Conservation (phyloP, 1,140 invertebrate genomes). For the Drosophila paulistorum region DNA sequence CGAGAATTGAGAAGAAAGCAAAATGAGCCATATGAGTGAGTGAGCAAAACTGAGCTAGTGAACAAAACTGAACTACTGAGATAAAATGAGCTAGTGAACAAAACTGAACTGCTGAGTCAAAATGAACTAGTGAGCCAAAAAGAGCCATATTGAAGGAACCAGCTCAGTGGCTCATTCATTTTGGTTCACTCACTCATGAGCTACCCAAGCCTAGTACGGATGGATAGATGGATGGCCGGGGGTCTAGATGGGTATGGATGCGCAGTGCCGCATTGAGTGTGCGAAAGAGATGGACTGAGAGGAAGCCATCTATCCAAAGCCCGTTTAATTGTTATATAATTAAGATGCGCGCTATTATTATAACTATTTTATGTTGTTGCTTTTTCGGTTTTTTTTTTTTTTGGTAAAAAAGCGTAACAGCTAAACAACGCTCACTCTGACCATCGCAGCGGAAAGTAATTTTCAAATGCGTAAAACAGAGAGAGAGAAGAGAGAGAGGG, state of each 20-base stretch:
- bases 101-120: too few species aligned
- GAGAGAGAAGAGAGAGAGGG: neutral
- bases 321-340: constrained; percentile 75
- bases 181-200: too few species aligned
- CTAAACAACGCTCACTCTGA: constrained; percentile 33
- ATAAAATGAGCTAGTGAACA: too few species aligned
- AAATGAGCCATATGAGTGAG: too few species aligned
- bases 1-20: too few species aligned
- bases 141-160: too few species aligned
- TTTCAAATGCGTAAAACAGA: constrained; percentile 36
- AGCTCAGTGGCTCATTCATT: too few species aligned
- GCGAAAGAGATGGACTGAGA: constrained; percentile 38
- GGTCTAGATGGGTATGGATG: constrained; percentile 1
- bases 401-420: constrained; percentile 74
- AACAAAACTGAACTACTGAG: too few species aligned
- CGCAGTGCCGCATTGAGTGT: constrained; percentile 3
- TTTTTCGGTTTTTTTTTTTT: constrained; percentile 23
- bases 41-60: too few species aligned
- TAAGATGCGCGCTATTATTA: constrained; percentile 78
- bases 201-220: too few species aligned
- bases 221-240: neutral
- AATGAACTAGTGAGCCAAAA: too few species aligned
- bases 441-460: constrained; percentile 78
- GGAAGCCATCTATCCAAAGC: constrained; percentile 32
- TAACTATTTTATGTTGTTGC: constrained; percentile 38